Evolutionary conservation across 2,888 invertebrate genomes (phyloP), one percentile per base, ranked within the genome.

Genomic region (Drosophila vallismaia): DNA sequence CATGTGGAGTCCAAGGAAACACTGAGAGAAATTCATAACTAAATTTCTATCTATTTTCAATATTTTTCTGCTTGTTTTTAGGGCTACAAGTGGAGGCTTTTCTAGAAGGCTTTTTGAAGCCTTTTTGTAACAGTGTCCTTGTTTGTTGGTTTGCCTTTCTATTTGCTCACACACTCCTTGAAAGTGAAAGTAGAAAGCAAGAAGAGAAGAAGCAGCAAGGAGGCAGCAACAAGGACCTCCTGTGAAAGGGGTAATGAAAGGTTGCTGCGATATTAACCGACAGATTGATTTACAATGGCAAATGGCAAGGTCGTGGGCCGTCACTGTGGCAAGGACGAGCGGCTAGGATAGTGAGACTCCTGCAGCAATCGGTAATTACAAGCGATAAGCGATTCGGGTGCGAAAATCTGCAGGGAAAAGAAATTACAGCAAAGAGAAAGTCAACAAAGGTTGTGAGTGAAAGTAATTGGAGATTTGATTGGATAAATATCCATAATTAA

Each of bases 211-310:
- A 19, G 19, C 19, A 19, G 19, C 19, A 19, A 2, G 19, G 19
- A 19, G 19, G 19, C 19, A 1, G 2, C 19, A 19, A 19, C 19
- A 19, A 19, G 19, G 19, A 19, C 2, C 19, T 2, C 19, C 19
- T 19, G 2, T 19, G 19, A 19, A 62, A 33, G 40, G 63, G 48
- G 48, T 63, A 63, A 62, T 62, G 63, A 62, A 62, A 59, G 71
- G 71, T 68, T 53, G 49, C 14, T 40, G 52, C 52, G 48, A 71
- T 71, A 69, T 71, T 71, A 71, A 71, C 53, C 45, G 63, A 63
- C 69, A 69, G 69, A 62, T 69, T 69, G 69, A 69, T 69, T 69
- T 69, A 71, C 72, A 72, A 63, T 64, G 51, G 24, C 9, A 3
- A 19, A 63, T 64, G 51, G 24, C 19, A 3, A 19, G 40, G 12